These are phyloP conservation scores for Siniperca chuatsi DNA, from an alignment of 2,113 vertebrate species.

Conservation along the genomic window DNA sequence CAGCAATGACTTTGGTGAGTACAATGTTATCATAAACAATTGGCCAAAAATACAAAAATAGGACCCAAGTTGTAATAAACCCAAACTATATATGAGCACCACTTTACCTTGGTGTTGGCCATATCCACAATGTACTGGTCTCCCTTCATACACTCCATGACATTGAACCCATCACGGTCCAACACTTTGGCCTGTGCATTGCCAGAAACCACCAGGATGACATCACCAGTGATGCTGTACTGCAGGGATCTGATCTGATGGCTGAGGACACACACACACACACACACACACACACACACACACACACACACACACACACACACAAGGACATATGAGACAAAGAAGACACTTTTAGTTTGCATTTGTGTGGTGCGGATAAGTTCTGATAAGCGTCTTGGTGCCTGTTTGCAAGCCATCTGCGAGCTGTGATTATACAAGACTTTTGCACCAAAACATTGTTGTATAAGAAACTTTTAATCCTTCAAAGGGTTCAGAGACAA, in stretches of 20 bases:
- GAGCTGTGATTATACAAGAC: slow-evolving; percentile 32
- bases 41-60: background rate
- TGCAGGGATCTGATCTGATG: slow-evolving; percentile 96
- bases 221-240: slow-evolving; percentile 96
- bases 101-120: slow-evolving; percentile 94
- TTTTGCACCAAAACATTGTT: slow-evolving; percentile 29
- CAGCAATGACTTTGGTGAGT: background rate
- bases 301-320: slow-evolving; percentile 32
- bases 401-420: slow-evolving; percentile 36
- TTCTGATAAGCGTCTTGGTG: background rate
- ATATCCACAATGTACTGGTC: slow-evolving; percentile 99
- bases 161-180: slow-evolving; percentile 97
- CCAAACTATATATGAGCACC: background rate
- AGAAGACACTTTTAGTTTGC: background rate
- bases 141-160: slow-evolving; percentile 97
- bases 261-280: slow-evolving; percentile 75
- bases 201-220: slow-evolving; percentile 94
- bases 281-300: slow-evolving; percentile 17
- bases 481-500: slow-evolving; percentile 14
- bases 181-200: slow-evolving; percentile 97
- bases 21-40: background rate
- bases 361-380: background rate
- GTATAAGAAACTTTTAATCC: slow-evolving; percentile 29
- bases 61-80: background rate
- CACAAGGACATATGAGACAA: background rate